Percentiles rank a stretch among this genome's conserved stretches.
Evolutionary conservation across 2,797 vertebrate genomes (phyloP).

Genomic region (Crotalus adamanteus): DNA sequence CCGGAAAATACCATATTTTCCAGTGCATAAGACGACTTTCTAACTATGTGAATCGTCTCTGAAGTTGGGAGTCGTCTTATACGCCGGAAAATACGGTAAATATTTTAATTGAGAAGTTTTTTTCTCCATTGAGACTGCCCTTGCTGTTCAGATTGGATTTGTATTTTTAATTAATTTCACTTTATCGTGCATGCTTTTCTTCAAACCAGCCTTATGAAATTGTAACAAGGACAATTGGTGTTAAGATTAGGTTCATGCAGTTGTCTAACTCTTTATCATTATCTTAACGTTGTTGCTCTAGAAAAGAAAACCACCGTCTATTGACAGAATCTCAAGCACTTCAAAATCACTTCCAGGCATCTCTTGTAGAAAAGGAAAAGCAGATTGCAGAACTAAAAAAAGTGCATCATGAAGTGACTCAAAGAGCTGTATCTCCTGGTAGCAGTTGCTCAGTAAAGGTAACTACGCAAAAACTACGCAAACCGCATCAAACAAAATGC

Average conservation of each 20-base stretch:
- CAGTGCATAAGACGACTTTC: too few relatives aligned
- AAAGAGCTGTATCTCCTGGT: constrained; percentile 38
- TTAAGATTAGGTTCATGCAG: background rate
- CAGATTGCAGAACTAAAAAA: constrained; percentile 67
- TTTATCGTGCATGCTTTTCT: background rate
- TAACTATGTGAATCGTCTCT: too few relatives aligned
- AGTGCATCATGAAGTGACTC: constrained; percentile 50
- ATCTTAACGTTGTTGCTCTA: constrained; percentile 45
- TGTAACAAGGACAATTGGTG: background rate
- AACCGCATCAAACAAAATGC: background rate
- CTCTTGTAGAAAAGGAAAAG: constrained; percentile 63
- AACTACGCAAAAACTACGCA: background rate
- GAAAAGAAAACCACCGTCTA: constrained; percentile 71
- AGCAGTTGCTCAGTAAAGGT: constrained; percentile 67
- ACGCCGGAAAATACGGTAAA: background rate
- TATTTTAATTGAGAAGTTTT: background rate
- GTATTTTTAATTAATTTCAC: background rate
- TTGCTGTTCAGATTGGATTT: background rate
- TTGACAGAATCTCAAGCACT: constrained; percentile 65
- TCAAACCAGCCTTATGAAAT: background rate
- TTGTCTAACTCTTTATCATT: constrained; percentile 5
- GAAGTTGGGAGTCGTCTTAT: too few relatives aligned
- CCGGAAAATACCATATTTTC: too few relatives aligned
- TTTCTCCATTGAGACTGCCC: background rate
- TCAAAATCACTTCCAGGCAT: constrained; percentile 55